Conservation (phyloP, 2,888 invertebrate species). For the Andrena camellia region DNA sequence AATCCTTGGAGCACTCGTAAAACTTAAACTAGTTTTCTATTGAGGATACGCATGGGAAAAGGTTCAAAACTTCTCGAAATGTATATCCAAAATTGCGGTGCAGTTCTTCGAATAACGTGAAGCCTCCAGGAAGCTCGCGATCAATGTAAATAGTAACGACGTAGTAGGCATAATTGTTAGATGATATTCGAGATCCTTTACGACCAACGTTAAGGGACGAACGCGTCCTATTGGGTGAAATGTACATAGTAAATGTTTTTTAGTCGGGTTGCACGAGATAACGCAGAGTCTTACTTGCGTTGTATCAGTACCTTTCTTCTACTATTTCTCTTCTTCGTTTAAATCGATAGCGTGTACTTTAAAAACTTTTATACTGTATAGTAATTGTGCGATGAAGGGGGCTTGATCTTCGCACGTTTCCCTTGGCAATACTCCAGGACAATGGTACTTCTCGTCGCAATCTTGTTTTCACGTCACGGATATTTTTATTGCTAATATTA, state of each 20-base stretch:
- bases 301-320: constrained; percentile 60
- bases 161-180: constrained; percentile 24
- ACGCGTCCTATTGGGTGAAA: constrained; percentile 23
- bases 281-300: constrained; percentile 56
- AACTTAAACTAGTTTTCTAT: not conserved
- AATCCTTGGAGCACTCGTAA: not conserved
- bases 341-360: constrained; percentile 49
- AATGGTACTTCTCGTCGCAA: constrained; percentile 59
- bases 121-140: constrained; percentile 22
- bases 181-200: constrained; percentile 16
- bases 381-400: constrained; percentile 21
- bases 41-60: no score
- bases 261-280: constrained; percentile 58
- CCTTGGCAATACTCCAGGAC: constrained; percentile 66
- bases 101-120: constrained; percentile 2
- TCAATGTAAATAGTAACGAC: constrained; percentile 52
- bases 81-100: constrained; percentile 22
- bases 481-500: constrained; percentile 57
- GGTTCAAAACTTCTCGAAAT: not conserved
- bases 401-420: constrained; percentile 36
- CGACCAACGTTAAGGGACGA: not conserved
- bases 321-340: not conserved
- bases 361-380: constrained; percentile 44
- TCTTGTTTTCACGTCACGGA: constrained; percentile 50
- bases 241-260: constrained; percentile 67